Evolutionary conservation across 2,888 invertebrate species (phyloP).

Genomic region (Uropetala carovei): DNA sequence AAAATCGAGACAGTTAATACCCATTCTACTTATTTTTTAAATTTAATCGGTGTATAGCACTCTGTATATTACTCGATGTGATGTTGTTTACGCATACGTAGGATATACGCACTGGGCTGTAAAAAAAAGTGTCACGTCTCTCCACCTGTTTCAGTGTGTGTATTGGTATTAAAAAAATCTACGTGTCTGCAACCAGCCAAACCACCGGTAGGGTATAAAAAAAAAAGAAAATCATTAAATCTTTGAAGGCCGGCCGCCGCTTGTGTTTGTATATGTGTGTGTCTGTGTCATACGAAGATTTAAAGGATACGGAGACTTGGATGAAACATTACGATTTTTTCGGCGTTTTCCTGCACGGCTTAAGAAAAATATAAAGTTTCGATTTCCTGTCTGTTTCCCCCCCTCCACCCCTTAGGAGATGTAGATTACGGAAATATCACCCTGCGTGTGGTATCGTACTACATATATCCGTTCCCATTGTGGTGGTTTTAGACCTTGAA

Average conservation of each 20-base stretch:
- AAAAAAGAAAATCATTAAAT: too few species aligned
- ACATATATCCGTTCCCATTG: neutral
- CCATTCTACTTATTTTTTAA: neutral
- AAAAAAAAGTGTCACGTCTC: neutral
- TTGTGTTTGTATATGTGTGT: neutral
- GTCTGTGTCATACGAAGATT: neutral
- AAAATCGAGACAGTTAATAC: neutral
- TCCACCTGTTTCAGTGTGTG: slow-evolving; percentile 11
- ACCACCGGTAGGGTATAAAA: too few species aligned
- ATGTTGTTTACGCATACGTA: neutral
- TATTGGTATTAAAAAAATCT: neutral
- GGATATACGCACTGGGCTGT: neutral
- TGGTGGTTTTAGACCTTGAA: neutral
- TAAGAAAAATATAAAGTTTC: neutral
- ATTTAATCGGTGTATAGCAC: neutral
- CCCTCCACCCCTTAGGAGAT: neutral
- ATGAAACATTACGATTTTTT: neutral
- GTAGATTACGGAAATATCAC: neutral
- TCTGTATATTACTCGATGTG: neutral
- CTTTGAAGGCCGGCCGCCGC: too few species aligned
- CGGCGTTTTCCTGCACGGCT: neutral
- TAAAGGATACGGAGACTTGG: neutral
- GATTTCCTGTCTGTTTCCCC: neutral
- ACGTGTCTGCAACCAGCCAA: neutral
- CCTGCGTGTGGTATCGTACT: neutral